Evolutionary conservation across 2,113 vertebrate genomes (phyloP).

Genomic region (Mugil cephalus): DNA sequence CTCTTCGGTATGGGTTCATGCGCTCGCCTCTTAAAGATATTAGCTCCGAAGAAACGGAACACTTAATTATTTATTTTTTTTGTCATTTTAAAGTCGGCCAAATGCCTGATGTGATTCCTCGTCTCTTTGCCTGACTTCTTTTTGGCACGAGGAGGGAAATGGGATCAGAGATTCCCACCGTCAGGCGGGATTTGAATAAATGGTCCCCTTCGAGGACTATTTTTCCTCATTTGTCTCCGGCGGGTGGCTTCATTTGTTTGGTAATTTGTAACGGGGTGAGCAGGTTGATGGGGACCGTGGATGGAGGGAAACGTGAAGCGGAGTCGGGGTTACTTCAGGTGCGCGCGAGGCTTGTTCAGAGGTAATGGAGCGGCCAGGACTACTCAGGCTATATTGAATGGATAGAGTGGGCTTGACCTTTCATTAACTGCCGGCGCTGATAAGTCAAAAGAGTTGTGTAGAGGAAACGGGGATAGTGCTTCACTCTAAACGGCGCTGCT

Average conservation of each 20-base stretch:
- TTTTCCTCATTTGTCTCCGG: conserved; percentile 80
- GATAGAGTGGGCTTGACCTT: conserved; percentile 66
- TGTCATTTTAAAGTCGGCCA: conserved; percentile 64
- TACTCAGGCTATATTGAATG: conserved; percentile 70
- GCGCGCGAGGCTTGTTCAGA: conserved; percentile 43
- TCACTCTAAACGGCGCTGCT: neutral
- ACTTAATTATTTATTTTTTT: too few species aligned
- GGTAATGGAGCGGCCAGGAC: conserved; percentile 74
- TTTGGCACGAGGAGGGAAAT: conserved; percentile 56
- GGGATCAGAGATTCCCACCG: conserved; percentile 72
- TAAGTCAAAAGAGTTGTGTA: conserved; percentile 25
- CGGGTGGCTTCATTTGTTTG: conserved; percentile 79
- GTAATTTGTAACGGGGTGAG: conserved; percentile 68
- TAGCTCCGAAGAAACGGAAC: conserved; percentile 43
- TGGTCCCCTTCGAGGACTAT: conserved; percentile 74
- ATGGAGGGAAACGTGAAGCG: conserved; percentile 44
- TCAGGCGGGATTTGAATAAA: conserved; percentile 80
- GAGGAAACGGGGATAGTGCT: conserved; percentile 10
- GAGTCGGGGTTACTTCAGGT: conserved; percentile 54
- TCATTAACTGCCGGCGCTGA: conserved; percentile 62
- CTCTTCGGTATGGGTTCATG: conserved; percentile 33
- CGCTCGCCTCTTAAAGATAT: conserved; percentile 50
- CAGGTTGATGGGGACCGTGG: conserved; percentile 57
- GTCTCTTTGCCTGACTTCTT: conserved; percentile 55
- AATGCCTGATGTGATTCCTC: conserved; percentile 60